Percentiles rank a stretch among this genome's conserved stretches.
These are phyloP conservation scores for Nematolebias whitei DNA, from an alignment of 2,113 vertebrate genomes.

Conservation along the genomic window DNA sequence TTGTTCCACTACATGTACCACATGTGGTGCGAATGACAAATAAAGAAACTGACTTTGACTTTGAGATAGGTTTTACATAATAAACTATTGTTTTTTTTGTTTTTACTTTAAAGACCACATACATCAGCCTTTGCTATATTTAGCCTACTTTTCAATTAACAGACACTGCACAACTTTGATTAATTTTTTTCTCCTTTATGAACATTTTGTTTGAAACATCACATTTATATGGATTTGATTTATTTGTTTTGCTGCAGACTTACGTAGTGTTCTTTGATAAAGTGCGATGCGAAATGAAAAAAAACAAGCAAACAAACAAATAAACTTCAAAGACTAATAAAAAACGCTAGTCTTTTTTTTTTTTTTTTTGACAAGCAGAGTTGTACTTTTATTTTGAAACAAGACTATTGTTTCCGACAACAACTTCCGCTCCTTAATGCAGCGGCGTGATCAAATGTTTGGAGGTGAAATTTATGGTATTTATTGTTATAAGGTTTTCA, in stretches of 20 bases:
- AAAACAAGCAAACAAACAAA: too few relatives aligned
- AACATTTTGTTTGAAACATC: too few relatives aligned
- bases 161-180: too few relatives aligned
- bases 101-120: background rate
- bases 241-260: background rate
- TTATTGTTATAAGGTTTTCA: background rate
- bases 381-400: constrained; percentile 5
- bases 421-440: background rate
- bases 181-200: too few relatives aligned
- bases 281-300: background rate
- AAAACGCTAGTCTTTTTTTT: too few relatives aligned
- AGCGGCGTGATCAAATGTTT: background rate
- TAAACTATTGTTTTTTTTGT: too few relatives aligned
- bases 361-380: background rate
- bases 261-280: background rate
- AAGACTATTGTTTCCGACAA: background rate
- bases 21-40: too few relatives aligned
- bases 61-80: background rate
- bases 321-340: background rate
- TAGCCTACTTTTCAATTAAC: background rate
- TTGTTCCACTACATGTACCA: too few relatives aligned
- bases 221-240: background rate
- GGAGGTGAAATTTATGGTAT: background rate
- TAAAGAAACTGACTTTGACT: too few relatives aligned
- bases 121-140: background rate